Evolutionary conservation across 2,797 vertebrate genomes (phyloP), one percentile per base, ranked within the genome.

Genomic region (Scolopax bukidnonensis): DNA sequence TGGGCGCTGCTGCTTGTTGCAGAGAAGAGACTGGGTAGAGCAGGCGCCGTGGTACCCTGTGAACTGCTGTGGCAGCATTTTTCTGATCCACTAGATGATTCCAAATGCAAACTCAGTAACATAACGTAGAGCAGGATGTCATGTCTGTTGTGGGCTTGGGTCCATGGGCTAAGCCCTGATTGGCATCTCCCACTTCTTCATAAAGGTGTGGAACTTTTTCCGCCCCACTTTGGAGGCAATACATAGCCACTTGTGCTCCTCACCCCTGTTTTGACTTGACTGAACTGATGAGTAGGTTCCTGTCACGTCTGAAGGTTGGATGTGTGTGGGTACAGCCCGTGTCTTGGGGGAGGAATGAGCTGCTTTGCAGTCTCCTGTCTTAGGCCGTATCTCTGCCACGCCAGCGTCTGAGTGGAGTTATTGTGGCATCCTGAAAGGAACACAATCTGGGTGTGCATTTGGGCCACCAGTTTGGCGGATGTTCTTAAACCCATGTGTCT

Each of bases 91-190:
- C 65, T 40, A 18, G 1, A 8, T 84, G 76, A 81, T 54, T 93
- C 93, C 88, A 81, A 83, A 4, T 64, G 87, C 91, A 91, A 87
- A 59, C 77, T 95, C 93, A 68, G 88, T 78, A 86, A 73, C 59
- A 69, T 36, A 21, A 67, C 1, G 14, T 23, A 71, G 68, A 56
- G 61, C 3, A 4, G 64, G 71, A 89, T 78, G 60, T 64, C 81
- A 25, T 24, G 76, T 94, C 85, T 94, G 87, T 7, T 54, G 33
- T 32, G 82, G 78, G 69, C 65, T 81, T 41, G 38, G 77, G 69
- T 59, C 68, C 20, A 23, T 8, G 32, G 80, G 70, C 68, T 84
- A 27, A 33, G 4, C n/a, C 67, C 56, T 10, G 4, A 0, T 1
- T 51, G 27, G 60, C 68, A 85, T 40, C 64, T 77, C 36, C 27